phyloP scores from a whole-genome alignment of 2,113 vertebrate species.

The Chloebia gouldiae region DNA sequence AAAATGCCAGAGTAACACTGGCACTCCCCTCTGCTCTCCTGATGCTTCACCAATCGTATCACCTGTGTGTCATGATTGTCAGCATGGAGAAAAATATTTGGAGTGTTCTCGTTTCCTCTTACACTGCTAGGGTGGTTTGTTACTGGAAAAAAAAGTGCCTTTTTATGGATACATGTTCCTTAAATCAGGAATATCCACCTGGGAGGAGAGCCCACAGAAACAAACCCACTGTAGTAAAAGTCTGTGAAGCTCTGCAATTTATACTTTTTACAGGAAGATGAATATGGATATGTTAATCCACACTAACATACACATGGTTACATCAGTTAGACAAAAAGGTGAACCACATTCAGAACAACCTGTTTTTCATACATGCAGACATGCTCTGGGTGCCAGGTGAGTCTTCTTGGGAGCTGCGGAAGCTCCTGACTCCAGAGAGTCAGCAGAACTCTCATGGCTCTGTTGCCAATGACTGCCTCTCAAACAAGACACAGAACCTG shows the following conservation, averaged over 20 bases:
- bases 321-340: neutral
- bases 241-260: neutral
- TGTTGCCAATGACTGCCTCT: neutral
- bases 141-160: neutral
- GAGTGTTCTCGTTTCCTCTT: neutral
- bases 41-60: neutral
- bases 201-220: neutral
- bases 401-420: neutral
- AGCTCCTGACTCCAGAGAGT: neutral
- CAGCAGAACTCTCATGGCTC: neutral
- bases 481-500: neutral
- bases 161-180: neutral
- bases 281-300: neutral
- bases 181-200: neutral
- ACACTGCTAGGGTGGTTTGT: neutral
- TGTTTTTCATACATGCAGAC: neutral
- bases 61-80: neutral
- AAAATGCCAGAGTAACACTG: neutral
- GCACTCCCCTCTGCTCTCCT: neutral
- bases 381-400: neutral
- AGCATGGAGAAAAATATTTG: neutral
- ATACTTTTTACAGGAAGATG: neutral
- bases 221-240: neutral
- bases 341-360: neutral
- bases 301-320: neutral